Evolutionary conservation across 1,140 invertebrate species (phyloP), one percentile per base, ranked within the genome.

Genomic region (Nebria ingens): DNA sequence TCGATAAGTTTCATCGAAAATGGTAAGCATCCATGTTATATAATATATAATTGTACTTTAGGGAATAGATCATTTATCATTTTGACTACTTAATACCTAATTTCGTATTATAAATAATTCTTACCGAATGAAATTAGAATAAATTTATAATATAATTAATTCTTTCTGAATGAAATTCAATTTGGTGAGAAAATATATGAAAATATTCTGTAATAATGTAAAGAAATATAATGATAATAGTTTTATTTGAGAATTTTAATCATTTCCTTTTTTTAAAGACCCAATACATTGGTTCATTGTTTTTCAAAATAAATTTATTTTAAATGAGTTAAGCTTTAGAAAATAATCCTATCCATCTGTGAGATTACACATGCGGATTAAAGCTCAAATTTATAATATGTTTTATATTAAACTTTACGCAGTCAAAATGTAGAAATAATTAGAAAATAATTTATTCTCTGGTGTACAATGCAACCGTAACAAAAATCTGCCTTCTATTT

Each of bases 1-100:
- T 57, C 61, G 66, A 62, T 67, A 65, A 65, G 62, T 66, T 59
- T 9, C 45, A 53, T 40, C 40, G 50, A 55, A 45, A n/a, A 51
- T 20, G n/a, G 38, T 29, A 45, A 45, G 40, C 40, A 45, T 45
- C 4, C n/a, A n/a, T n/a, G n/a, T n/a, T n/a, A 12, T 11, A 4
- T 12, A 3, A 45, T 11, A 45, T 17, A 12, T 4, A 45, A 12
- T 34, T 45, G 6, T 45, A 45, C 15, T 12, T 45, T 45, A 45
- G 40, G 40, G 40, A 45, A 45, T 45, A 45, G 3, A 45, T 45
- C 17, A 45, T 45, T 45, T 6, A 34, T 9, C 25, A 34, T 34
- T 34, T 34, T 34, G 25, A 34, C 25, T 34, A n/a, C n/a, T 34
- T 34, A 9, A 34, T n/a, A 34, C 6, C 6, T n/a, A 34, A 34